Conservation (phyloP, 2,797 vertebrate genomes). For the Chlorospingus semifuscus region DNA sequence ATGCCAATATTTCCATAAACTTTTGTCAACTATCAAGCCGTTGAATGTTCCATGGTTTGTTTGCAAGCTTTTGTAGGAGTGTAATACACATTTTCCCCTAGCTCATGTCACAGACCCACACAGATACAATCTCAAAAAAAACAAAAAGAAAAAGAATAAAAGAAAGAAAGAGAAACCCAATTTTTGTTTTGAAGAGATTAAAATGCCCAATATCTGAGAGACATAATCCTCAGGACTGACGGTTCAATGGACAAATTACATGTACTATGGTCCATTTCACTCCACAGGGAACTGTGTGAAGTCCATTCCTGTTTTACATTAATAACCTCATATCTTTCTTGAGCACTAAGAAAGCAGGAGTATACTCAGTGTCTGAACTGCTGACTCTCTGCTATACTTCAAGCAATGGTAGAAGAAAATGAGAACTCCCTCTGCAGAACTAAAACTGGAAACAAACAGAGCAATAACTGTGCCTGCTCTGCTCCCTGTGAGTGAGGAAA, state of each 20-base stretch:
- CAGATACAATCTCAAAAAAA: not conserved
- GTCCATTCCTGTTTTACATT: not conserved
- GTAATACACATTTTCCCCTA: not conserved
- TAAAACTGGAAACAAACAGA: not conserved
- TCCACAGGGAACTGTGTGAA: not conserved
- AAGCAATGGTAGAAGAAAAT: not conserved
- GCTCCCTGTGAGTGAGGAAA: not conserved
- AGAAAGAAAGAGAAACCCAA: not conserved
- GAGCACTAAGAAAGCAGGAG: not conserved
- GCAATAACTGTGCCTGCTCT: not conserved
- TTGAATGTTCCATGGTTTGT: not conserved
- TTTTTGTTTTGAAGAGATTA: not conserved
- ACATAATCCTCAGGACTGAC: not conserved
- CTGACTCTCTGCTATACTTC: not conserved
- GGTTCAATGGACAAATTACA: not conserved
- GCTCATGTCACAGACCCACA: not conserved
- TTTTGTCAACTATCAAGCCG: not conserved
- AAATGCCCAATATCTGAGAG: not conserved
- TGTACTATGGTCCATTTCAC: not conserved
- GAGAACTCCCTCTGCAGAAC: not conserved
- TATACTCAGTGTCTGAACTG: not conserved
- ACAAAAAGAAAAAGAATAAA: not conserved
- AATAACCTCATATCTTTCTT: not conserved
- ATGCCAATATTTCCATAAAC: not conserved
- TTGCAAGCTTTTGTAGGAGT: not conserved